A percentile compares a stretch with the other conserved stretches of the same genome.
These are phyloP conservation scores for Microcebus murinus DNA, from an alignment of 2,113 vertebrate species.

Conservation along the genomic window DNA sequence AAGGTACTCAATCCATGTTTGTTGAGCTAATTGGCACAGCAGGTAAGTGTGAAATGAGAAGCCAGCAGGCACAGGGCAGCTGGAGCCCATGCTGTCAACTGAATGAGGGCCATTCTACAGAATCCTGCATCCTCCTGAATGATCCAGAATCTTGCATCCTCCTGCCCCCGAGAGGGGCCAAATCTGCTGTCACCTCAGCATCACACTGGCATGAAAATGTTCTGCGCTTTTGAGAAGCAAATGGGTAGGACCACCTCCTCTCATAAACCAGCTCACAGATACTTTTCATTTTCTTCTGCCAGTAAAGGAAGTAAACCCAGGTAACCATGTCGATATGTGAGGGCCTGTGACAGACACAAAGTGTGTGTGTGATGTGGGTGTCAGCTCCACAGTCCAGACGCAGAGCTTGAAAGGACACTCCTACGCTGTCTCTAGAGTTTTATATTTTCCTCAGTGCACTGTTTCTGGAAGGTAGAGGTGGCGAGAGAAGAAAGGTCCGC, in stretches of 20 bases:
- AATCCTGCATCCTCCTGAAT: background rate
- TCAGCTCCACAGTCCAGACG: background rate
- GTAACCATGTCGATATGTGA: background rate
- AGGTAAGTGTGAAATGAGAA: background rate
- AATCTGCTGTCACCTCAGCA: background rate
- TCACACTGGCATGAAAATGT: background rate
- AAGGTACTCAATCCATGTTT: background rate
- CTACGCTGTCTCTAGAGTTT: background rate
- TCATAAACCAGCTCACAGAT: background rate
- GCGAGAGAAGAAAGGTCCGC: background rate
- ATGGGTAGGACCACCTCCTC: background rate
- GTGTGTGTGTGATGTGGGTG: background rate
- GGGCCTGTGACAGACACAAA: background rate
- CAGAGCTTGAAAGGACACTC: background rate
- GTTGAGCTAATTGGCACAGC: background rate
- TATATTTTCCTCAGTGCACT: background rate
- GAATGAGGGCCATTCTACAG: fast-evolving
- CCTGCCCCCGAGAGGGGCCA: background rate
- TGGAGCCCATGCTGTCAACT: background rate
- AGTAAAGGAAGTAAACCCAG: background rate
- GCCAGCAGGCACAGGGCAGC: background rate
- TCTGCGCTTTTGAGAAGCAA: background rate
- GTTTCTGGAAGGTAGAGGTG: background rate
- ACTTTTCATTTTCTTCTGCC: background rate
- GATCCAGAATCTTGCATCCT: background rate